Percentiles rank a stretch among this genome's conserved stretches.
phyloP scores from a whole-genome alignment of 2,113 vertebrate species.

The Zosterops japonicus region DNA sequence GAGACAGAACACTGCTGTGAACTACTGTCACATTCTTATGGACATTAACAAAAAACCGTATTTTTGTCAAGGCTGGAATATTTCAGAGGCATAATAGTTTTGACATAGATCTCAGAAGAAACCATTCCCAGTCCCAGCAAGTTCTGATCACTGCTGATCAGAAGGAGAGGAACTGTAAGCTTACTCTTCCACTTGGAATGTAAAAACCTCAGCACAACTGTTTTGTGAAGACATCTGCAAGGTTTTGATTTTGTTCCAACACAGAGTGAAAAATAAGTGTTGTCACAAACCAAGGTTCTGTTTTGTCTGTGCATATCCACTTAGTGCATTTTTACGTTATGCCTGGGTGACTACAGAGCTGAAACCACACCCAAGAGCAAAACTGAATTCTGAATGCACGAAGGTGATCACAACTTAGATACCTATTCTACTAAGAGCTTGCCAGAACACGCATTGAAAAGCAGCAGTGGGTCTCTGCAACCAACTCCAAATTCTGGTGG shows the following conservation, averaged over 20 bases:
- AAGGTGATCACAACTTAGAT: background rate
- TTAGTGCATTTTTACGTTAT: background rate
- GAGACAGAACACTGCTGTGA: constrained; percentile 47
- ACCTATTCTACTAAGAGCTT: background rate
- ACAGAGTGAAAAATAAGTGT: background rate
- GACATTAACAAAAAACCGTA: background rate
- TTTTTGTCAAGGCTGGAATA: constrained; percentile 53
- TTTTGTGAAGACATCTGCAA: constrained; percentile 33
- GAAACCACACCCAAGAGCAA: background rate
- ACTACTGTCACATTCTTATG: constrained; percentile 21
- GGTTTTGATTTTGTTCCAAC: constrained; percentile 23
- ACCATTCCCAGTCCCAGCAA: background rate
- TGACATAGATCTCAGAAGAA: constrained; percentile 10
- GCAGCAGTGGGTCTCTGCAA: background rate
- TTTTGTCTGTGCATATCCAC: background rate
- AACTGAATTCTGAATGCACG: background rate
- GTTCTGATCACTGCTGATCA: background rate
- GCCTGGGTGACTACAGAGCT: background rate
- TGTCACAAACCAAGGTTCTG: constrained; percentile 1
- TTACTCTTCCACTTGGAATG: constrained; percentile 3
- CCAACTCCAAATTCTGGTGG: background rate
- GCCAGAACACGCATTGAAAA: background rate
- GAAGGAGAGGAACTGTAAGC: constrained; percentile 1
- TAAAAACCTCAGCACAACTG: background rate
- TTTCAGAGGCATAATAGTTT: constrained; percentile 1